These are phyloP conservation scores for Hormaphis cornu DNA, from an alignment of 1,140 invertebrate genomes.

Conservation along the genomic window DNA sequence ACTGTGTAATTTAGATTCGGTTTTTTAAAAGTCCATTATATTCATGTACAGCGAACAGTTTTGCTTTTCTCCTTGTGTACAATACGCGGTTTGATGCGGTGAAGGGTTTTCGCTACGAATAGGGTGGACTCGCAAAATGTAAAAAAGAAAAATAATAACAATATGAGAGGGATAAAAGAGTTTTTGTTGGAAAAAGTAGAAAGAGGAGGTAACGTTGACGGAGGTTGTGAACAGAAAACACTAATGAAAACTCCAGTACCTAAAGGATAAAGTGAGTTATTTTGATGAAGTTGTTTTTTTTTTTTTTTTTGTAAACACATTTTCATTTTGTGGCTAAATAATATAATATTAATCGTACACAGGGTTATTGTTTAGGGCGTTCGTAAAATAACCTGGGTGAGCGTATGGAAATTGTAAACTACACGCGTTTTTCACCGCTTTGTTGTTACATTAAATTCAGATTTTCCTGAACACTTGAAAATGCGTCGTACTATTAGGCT, in stretches of 20 bases:
- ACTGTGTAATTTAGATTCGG: constrained; percentile 16
- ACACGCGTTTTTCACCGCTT: background rate
- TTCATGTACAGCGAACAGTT: constrained; percentile 2
- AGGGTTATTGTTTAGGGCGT: background rate
- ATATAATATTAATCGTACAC: constrained; percentile 6
- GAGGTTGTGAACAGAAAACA: background rate
- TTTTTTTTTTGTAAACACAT: constrained; percentile 6
- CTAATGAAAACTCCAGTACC: constrained; percentile 15
- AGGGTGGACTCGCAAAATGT: constrained; percentile 4
- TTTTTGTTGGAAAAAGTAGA: background rate
- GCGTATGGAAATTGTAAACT: background rate
- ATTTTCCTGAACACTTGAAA: background rate
- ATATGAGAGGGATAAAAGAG: constrained; percentile 7
- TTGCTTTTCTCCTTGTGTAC: constrained; percentile 1
- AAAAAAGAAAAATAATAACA: constrained; percentile 19
- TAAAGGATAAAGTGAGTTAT: constrained; percentile 18
- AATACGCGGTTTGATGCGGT: background rate
- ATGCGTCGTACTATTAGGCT: background rate
- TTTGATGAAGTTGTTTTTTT: constrained; percentile 27
- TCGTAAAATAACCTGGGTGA: background rate
- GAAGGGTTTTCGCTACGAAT: too few species aligned
- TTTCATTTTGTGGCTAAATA: background rate
- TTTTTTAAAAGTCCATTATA: constrained; percentile 12
- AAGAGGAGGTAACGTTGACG: background rate
- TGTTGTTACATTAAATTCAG: background rate